Base-by-base conservation (phyloP, 2,797 vertebrate species). In the Eupleurogrammus muticus region DNA sequence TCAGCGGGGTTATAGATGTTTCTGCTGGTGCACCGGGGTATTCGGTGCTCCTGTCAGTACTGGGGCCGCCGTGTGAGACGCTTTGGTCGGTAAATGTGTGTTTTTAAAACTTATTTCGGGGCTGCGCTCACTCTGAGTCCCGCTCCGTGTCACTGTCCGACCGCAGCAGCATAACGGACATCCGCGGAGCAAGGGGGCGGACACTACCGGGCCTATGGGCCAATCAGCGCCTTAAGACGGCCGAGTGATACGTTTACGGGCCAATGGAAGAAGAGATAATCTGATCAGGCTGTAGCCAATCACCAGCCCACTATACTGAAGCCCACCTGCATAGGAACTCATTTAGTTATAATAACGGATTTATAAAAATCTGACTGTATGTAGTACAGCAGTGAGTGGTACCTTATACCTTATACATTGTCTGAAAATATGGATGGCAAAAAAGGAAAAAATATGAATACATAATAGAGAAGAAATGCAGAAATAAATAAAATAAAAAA, bases 151-250 rank as follows among this genome's bases (percentile, higher is more conserved):
- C 66, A 72, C 85, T 74, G 79, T 79, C 77, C 86, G 64, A 80
- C 62, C 79, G 80, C 84, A 63, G 85, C 55, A 53, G 75, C 85
- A 76, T 79, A 82, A 80, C 83, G 75, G 88, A 89, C 91, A 82
- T 93, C 92, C 92, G 92, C n/a, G 14, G 75, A 36, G 77, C 67
- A 61, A 50, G 28, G 64, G 67, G 87, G 89, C 63, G 77, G 84
- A 24, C 21, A 23, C 36, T 19, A 23, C 16, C 5, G 11, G 1
- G 19, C 1, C 3, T 10, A 11, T 23, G 0, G 35, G 46, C 90
- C 87, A 93, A 92, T 93, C 84, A 70, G 0, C 0, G 20, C 0
- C 2, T 36, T 2, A 1, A 19, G 0, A n/a, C 0, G 0, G 46
- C 52, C 64, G 81, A 93, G 6, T 81, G 92, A 87, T 52, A 64